phyloP scores from a whole-genome alignment of 2,113 vertebrate species.

The Procavia capensis region DNA sequence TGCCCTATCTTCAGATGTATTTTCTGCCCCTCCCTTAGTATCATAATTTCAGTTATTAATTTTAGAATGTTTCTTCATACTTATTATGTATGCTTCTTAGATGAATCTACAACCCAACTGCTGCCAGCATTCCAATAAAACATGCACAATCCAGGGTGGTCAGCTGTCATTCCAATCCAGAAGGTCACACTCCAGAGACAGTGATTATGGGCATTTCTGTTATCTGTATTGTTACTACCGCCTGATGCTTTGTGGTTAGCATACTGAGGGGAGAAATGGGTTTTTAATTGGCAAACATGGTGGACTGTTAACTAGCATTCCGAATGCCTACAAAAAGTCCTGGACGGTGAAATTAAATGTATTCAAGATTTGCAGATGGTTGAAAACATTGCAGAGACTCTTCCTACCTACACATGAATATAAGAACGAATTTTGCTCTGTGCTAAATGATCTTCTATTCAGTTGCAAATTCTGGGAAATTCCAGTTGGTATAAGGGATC shows the following conservation, averaged over 20 bases:
- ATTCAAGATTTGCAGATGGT: neutral
- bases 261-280: neutral
- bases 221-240: neutral
- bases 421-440: neutral
- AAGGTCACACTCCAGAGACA: neutral
- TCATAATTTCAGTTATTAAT: neutral
- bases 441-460: neutral
- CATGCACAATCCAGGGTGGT: neutral
- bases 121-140: neutral
- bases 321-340: neutral
- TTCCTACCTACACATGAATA: neutral
- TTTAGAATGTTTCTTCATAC: neutral
- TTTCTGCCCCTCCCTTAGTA: neutral
- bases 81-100: neutral
- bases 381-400: neutral
- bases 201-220: neutral
- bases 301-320: neutral
- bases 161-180: neutral
- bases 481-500: neutral
- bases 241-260: conserved; percentile 34
- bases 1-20: neutral
- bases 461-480: neutral
- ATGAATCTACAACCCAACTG: neutral
- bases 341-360: conserved; percentile 1
- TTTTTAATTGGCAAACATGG: conserved; percentile 33